A percentile compares a stretch with the other conserved stretches of the same genome.
Evolutionary conservation across 1,140 invertebrate species (phyloP).

Genomic region (Trichogramma pretiosum): DNA sequence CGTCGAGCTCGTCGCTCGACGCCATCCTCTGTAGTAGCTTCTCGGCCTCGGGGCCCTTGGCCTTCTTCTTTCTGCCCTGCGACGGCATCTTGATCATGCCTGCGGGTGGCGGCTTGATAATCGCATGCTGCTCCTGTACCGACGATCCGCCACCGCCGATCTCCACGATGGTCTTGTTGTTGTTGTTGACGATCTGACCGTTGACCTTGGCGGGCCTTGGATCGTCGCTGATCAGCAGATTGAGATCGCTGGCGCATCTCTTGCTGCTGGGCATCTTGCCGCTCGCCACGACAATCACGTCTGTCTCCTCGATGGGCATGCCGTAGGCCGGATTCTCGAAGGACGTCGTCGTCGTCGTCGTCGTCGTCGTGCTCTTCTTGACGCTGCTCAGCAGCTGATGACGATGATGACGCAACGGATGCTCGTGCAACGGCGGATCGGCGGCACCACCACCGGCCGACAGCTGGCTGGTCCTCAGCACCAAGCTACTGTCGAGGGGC

Average conservation of each 20-base stretch:
- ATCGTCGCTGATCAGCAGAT: conserved; percentile 3
- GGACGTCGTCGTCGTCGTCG: conserved; percentile 27
- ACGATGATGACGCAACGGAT: too few relatives aligned
- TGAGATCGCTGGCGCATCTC: background rate
- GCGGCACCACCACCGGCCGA: too few relatives aligned
- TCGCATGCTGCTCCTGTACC: background rate
- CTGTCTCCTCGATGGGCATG: conserved; percentile 35
- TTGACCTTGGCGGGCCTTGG: background rate
- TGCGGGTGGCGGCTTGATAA: background rate
- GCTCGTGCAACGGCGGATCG: too few relatives aligned
- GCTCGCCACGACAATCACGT: conserved; percentile 32
- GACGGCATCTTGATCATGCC: conserved; percentile 11
- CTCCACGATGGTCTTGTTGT: conserved; percentile 2
- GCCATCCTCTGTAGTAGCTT: conserved; percentile 37
- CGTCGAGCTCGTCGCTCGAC: conserved; percentile 47
- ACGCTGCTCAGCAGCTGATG: background rate
- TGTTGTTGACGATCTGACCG: background rate
- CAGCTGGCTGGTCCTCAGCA: conserved; percentile 19
- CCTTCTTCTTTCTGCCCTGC: conserved; percentile 19
- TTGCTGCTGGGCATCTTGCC: conserved; percentile 26
- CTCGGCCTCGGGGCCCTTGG: conserved; percentile 24
- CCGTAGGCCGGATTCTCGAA: conserved; percentile 43
- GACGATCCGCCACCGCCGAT: too few relatives aligned
- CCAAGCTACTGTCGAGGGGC: conserved; percentile 33
- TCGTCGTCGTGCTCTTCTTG: conserved; percentile 27